Evolutionary conservation across 2,797 vertebrate species (phyloP), one percentile per base, ranked within the genome.

Genomic region (Craterocephalus amniculus): DNA sequence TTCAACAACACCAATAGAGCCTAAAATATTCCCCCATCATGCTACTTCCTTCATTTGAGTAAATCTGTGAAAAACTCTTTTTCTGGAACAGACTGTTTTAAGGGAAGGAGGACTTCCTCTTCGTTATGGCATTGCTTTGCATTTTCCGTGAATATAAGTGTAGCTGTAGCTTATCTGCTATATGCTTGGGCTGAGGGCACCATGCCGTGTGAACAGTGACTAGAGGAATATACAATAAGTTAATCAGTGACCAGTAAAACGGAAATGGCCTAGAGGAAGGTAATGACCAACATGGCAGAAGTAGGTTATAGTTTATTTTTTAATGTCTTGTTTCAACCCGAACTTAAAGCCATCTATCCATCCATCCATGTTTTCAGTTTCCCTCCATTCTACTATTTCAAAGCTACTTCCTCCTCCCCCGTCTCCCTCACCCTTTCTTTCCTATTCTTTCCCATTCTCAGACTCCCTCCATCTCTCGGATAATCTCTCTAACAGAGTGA

Each of bases 401-500:
- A 78, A 76, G 40, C 62, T 61, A 63, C 55, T 63, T 52, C 51
- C 40, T 22, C 58, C 80, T 51, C 70, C 63, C 27, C 31, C 67
- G 16, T 32, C 60, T 63, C 58, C 40, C 27, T 51, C 55, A 0
- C 38, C 35, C 51, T 34, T 58, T 55, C 59, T 63, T 71, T 84
- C 68, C 72, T 58, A 78, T 70, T 61, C 59, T 52, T 67, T 58
- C 60, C 22, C 54, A n/a, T n/a, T 32, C 63, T 45, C 52, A 60
- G 20, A 55, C 52, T 84, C 73, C 51, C 58, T 70, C 54, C 60
- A 58, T 88, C 80, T 75, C 81, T 70, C 70, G 71, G 83, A 83
- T 87, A 91, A 89, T 85, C 84, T 85, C 81, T 88, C 89, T 82
- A 85, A 83, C 76, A 74, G 80, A 84, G 78, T 54, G 71, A 83